Base-by-base conservation (phyloP, 2,888 invertebrate genomes). In the Ariolimax columbianus region DNA sequence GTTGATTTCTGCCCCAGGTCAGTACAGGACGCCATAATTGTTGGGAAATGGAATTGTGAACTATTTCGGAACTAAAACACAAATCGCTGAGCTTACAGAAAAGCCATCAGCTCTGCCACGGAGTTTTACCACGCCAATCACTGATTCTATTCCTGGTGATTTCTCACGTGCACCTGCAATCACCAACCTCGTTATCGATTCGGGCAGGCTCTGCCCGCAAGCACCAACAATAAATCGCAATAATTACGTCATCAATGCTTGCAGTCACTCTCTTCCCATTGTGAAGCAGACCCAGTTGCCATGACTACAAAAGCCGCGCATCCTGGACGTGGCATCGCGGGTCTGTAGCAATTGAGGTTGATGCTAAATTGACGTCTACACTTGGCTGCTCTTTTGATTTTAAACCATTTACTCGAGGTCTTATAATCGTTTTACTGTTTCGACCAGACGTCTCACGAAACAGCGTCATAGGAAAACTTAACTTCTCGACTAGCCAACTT, bases 271-370 rank as follows among this genome's bases (percentile, higher is more conserved):
- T 63, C 38, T n/a, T 78, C 78, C 78, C 40, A 38, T 78, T 78
- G 78, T 78, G 14, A 59, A 11, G 38, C 38, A 2, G 63, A 14
- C 78, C 63, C 3, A 26, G 78, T 78, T 63, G 78, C 78, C 78
- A 78, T 78, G 78, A 63, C 78, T 38, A 78, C 78, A 63, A 78
- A 59, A 63, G 78, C 59, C 26, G 78, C 63, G 78, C 78, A 78
- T 78, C 59, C 63, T 78, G 59, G 78, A 59, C 78, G 40, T 63
- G 38, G 59, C 59, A 33, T 47, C 1, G 11, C 38, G 26, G 23
- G 19, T 59, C 55, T 38, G 43, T 3, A 51, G 75, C 30, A n/a
- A 51, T 1, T 23, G 75, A 51, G 51, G 19, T 17, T 75, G 75
- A 11, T 75, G 47, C 33, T 40, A 51, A 51, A 47, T 75, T 75